Conservation (phyloP, 1,140 invertebrate genomes). For the Macrobrachium nipponense region DNA sequence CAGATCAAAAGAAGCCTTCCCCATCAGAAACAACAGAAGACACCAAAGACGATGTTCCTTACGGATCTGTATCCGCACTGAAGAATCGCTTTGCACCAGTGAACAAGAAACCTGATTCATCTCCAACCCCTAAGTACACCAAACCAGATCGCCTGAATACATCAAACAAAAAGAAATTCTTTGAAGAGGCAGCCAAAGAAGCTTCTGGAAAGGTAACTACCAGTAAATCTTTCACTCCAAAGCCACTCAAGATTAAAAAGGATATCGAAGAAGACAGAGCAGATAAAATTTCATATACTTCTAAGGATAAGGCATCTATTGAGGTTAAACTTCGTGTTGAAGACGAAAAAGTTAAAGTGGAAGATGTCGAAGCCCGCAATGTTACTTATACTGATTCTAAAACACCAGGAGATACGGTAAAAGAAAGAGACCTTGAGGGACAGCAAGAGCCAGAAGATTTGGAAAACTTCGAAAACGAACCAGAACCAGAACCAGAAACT, state of each 20-base stretch:
- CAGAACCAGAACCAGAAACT: slow-evolving; percentile 9
- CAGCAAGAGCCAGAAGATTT: slow-evolving; percentile 9
- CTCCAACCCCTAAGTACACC: slow-evolving; percentile 15
- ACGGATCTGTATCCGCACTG: slow-evolving; percentile 59
- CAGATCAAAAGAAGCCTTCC: slow-evolving; percentile 11
- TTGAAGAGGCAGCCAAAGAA: slow-evolving; percentile 58
- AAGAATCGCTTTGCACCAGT: slow-evolving; percentile 53
- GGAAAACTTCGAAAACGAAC: slow-evolving; percentile 29
- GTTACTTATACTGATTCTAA: slow-evolving; percentile 40
- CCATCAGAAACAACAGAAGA: slow-evolving; percentile 35
- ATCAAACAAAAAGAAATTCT: slow-evolving; percentile 50
- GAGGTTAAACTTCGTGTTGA: slow-evolving; percentile 41
- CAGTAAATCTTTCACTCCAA: slow-evolving; percentile 7
- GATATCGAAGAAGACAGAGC: slow-evolving; percentile 20
- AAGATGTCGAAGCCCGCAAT: slow-evolving; percentile 29
- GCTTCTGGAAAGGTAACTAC: slow-evolving; percentile 12
- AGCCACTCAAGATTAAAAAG: slow-evolving; percentile 3
- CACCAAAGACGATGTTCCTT: slow-evolving; percentile 41
- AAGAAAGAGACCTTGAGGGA: neutral
- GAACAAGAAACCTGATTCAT: slow-evolving; percentile 20
- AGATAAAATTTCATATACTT: neutral
- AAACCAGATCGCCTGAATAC: slow-evolving; percentile 55
- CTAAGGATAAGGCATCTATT: slow-evolving; percentile 33
- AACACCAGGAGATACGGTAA: slow-evolving; percentile 31
- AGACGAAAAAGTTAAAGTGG: slow-evolving; percentile 20